phyloP scores from a whole-genome alignment of 2,797 vertebrate species.

The Sparus aurata region DNA sequence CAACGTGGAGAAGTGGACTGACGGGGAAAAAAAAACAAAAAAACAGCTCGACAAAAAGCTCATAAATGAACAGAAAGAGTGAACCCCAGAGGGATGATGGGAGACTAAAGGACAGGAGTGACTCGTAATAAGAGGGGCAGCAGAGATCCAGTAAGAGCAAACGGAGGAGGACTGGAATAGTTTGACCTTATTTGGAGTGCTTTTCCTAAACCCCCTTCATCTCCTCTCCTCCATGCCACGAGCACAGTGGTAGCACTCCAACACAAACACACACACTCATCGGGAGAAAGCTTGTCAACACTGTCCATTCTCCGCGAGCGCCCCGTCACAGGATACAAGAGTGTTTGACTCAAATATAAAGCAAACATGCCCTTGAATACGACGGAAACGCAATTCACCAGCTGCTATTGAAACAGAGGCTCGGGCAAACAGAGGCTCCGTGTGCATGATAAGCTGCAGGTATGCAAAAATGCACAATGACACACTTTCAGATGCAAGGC shows the following conservation, averaged over 20 bases:
- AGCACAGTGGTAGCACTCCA: constrained; percentile 45
- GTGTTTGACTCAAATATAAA: constrained; percentile 55
- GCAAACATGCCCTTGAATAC: constrained; percentile 58
- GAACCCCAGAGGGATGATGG: neutral
- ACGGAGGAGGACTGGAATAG: constrained; percentile 74
- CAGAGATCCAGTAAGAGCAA: constrained; percentile 31
- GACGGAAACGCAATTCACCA: constrained; percentile 34
- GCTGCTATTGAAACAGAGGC: constrained; percentile 47
- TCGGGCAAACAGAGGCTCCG: constrained; percentile 48
- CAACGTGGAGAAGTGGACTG: constrained; percentile 52
- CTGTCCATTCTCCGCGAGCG: constrained; percentile 1
- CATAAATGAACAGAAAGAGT: neutral
- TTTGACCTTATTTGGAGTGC: constrained; percentile 88
- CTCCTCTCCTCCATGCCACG: constrained; percentile 47
- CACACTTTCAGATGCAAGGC: neutral
- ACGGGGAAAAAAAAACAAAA: constrained; percentile 10
- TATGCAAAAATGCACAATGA: constrained; percentile 36
- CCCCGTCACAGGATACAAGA: constrained; percentile 28
- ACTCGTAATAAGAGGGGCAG: constrained; percentile 14
- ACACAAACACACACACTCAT: constrained; percentile 39
- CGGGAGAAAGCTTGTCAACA: constrained; percentile 28
- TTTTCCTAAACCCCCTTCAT: constrained; percentile 68
- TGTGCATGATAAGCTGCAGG: constrained; percentile 29
- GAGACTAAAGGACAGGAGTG: constrained; percentile 9
- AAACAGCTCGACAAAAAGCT: constrained; percentile 7